phyloP scores from a whole-genome alignment of 1,140 invertebrate genomes.

The Drosophila prosaltans region DNA sequence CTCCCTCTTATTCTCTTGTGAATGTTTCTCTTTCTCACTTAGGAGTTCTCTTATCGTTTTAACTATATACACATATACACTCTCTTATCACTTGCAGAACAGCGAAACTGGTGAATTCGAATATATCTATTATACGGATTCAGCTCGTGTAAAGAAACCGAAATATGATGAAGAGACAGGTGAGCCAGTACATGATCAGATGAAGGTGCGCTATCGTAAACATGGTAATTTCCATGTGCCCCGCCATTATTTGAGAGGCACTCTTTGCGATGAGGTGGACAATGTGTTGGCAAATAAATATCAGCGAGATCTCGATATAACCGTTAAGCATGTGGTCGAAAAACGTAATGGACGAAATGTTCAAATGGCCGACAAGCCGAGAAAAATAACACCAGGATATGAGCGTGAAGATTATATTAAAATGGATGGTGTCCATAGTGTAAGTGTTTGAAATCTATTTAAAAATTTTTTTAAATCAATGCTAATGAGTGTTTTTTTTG shows the following conservation, averaged over 20 bases:
- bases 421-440: slow-evolving; percentile 77
- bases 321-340: slow-evolving; percentile 47
- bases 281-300: slow-evolving; percentile 60
- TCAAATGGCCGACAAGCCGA: slow-evolving; percentile 3
- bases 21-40: not conserved
- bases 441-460: slow-evolving; percentile 39
- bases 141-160: slow-evolving; percentile 49
- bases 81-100: slow-evolving; percentile 56
- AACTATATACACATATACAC: not conserved
- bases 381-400: slow-evolving; percentile 57
- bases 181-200: slow-evolving; percentile 69
- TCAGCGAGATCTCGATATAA: slow-evolving; percentile 37
- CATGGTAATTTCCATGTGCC: slow-evolving; percentile 74
- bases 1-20: not conserved
- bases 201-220: slow-evolving; percentile 75
- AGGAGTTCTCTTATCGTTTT: not conserved
- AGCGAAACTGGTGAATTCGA: slow-evolving; percentile 77
- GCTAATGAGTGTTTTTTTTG: not conserved
- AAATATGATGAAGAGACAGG: slow-evolving; percentile 75
- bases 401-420: slow-evolving; percentile 71
- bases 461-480: too few species aligned
- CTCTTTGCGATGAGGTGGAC: slow-evolving; percentile 66
- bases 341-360: slow-evolving; percentile 12
- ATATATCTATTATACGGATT: slow-evolving; percentile 65
- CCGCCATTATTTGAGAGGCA: slow-evolving; percentile 57